A percentile compares a stretch with the other conserved stretches of the same genome.
These are phyloP conservation scores for Pararge aegeria DNA, from an alignment of 1,140 invertebrate genomes.

Conservation along the genomic window DNA sequence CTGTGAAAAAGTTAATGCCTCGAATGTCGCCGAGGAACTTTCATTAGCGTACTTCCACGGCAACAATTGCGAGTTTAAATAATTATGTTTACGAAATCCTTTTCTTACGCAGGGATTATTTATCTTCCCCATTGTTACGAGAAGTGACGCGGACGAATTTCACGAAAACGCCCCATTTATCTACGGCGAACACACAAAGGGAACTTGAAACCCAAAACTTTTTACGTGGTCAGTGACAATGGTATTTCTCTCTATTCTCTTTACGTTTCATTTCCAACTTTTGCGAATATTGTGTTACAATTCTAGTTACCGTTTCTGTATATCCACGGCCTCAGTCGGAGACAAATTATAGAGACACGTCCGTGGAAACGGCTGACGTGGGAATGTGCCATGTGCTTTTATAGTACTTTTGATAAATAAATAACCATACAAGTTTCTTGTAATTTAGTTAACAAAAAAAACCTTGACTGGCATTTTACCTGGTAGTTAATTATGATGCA, in stretches of 20 bases:
- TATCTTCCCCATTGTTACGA: constrained; percentile 75
- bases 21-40: constrained; percentile 53
- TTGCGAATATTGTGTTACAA: constrained; percentile 48
- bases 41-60: constrained; percentile 64
- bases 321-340: neutral
- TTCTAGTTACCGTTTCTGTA: constrained; percentile 22
- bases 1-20: constrained; percentile 59
- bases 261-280: constrained; percentile 67
- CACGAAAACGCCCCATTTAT: constrained; percentile 76
- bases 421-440: neutral
- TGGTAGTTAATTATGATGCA: too few species aligned
- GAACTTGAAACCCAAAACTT: constrained; percentile 75
- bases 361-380: constrained; percentile 10
- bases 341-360: constrained; percentile 5
- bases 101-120: constrained; percentile 77
- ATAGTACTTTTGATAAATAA: neutral
- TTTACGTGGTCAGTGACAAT: constrained; percentile 77
- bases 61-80: constrained; percentile 74
- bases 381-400: neutral
- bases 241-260: constrained; percentile 70
- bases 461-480: too few species aligned
- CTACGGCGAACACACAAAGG: constrained; percentile 69
- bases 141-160: constrained; percentile 76
- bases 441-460: too few species aligned
- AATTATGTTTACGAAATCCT: constrained; percentile 77